A percentile compares a stretch with the other conserved stretches of the same genome.
Evolutionary conservation across 2,113 vertebrate species (phyloP).

Genomic region (Apodemus sylvaticus): DNA sequence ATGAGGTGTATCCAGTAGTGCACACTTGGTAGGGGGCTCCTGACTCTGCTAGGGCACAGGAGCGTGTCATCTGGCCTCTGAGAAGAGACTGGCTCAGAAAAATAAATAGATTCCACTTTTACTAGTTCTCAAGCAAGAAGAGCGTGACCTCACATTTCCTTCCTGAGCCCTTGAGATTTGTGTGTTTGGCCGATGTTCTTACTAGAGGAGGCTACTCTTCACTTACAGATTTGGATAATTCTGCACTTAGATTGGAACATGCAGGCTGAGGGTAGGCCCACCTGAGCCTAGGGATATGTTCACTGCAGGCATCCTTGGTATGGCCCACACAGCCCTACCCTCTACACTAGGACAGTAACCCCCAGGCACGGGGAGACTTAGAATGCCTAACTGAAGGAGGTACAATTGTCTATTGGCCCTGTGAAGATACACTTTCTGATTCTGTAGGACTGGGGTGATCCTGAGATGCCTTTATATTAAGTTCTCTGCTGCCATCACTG

Average conservation of each 20-base stretch:
- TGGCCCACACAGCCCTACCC: not conserved
- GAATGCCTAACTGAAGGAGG: not conserved
- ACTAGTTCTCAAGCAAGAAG: not conserved
- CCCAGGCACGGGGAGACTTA: not conserved
- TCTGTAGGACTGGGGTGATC: not conserved
- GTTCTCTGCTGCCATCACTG: too few species aligned
- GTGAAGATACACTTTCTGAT: not conserved
- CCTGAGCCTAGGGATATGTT: not conserved
- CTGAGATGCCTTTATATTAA: not conserved
- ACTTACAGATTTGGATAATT: not conserved
- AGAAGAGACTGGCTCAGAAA: not conserved
- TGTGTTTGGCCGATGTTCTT: not conserved
- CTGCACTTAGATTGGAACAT: not conserved
- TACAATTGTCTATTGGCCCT: not conserved
- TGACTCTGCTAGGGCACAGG: not conserved
- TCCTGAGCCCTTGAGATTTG: not conserved
- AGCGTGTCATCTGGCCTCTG: not conserved
- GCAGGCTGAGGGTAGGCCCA: not conserved
- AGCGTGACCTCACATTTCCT: not conserved
- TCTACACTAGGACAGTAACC: not conserved
- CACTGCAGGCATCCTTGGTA: too few species aligned
- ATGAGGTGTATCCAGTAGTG: rapidly evolving
- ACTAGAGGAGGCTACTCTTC: not conserved
- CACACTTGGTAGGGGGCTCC: rapidly evolving
- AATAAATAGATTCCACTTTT: not conserved